Conservation (phyloP, 2,797 vertebrate species). For the Eulemur rubriventer region DNA sequence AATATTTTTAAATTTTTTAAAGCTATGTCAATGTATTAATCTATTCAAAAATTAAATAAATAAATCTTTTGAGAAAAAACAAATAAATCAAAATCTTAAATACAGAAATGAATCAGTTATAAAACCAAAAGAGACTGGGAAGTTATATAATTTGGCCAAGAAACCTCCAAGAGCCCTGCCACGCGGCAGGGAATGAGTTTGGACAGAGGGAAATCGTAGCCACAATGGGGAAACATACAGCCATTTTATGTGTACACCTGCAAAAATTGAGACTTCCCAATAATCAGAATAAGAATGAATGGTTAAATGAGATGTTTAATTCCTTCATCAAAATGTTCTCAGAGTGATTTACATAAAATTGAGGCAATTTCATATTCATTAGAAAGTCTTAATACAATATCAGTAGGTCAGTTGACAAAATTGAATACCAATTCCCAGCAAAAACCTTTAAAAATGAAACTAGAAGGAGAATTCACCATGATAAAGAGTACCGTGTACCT, state of each 20-base stretch:
- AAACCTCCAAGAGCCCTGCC: not conserved
- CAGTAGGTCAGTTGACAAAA: not conserved
- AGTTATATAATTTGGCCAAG: not conserved
- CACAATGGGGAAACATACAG: not conserved
- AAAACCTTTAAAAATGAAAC: not conserved
- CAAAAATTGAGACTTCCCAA: not conserved
- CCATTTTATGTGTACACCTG: not conserved
- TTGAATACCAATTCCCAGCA: not conserved
- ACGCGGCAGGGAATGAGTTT: rapidly evolving
- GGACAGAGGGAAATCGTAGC: not conserved
- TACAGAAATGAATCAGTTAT: not conserved
- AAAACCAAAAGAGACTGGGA: not conserved
- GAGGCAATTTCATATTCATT: not conserved
- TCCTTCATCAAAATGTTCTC: not conserved
- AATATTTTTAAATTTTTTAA: not conserved
- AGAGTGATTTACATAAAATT: not conserved
- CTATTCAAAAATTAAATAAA: not conserved
- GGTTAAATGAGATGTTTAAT: not conserved
- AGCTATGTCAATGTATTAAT: not conserved
- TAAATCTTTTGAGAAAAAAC: not conserved
- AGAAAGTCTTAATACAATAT: not conserved
- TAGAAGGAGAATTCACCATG: not conserved
- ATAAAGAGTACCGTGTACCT: rapidly evolving
- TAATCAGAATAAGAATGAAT: not conserved
- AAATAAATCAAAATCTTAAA: not conserved